Percentiles rank a stretch among this genome's conserved stretches.
Evolutionary conservation across 2,113 vertebrate genomes (phyloP).

Genomic region (Ornithorhynchus anatinus): DNA sequence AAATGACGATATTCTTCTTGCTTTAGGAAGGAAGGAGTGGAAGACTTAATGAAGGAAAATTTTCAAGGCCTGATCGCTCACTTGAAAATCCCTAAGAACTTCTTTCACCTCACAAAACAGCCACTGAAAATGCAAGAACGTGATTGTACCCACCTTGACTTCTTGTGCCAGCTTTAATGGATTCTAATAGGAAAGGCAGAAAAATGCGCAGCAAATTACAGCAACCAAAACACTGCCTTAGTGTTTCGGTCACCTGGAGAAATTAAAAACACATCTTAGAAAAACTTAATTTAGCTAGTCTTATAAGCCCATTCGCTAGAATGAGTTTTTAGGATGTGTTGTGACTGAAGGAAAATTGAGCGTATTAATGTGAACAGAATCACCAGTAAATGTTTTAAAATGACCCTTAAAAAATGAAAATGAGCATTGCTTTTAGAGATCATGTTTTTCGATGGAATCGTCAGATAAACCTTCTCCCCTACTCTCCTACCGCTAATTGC

Average conservation of each 20-base stretch:
- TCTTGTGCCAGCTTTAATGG: too few relatives aligned
- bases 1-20: not conserved
- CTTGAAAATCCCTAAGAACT: not conserved
- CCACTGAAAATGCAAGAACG: too few relatives aligned
- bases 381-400: constrained; percentile 31
- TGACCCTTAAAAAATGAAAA: constrained; percentile 42
- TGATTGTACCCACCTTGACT: too few relatives aligned
- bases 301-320: not conserved
- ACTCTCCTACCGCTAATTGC: constrained; percentile 54
- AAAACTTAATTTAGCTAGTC: too few relatives aligned
- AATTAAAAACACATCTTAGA: too few relatives aligned
- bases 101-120: too few relatives aligned
- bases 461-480: constrained; percentile 38
- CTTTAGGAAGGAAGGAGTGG: not conserved
- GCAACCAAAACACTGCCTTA: too few relatives aligned
- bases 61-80: not conserved
- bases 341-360: not conserved
- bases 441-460: constrained; percentile 41
- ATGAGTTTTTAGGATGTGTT: constrained; percentile 10
- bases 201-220: too few relatives aligned
- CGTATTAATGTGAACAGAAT: constrained; percentile 19
- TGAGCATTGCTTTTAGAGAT: constrained; percentile 40
- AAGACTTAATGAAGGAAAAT: not conserved
- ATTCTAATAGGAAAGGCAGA: too few relatives aligned
- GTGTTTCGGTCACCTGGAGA: too few relatives aligned